Evolutionary conservation across 2,113 vertebrate genomes (phyloP).

Genomic region (Oryzias celebensis): DNA sequence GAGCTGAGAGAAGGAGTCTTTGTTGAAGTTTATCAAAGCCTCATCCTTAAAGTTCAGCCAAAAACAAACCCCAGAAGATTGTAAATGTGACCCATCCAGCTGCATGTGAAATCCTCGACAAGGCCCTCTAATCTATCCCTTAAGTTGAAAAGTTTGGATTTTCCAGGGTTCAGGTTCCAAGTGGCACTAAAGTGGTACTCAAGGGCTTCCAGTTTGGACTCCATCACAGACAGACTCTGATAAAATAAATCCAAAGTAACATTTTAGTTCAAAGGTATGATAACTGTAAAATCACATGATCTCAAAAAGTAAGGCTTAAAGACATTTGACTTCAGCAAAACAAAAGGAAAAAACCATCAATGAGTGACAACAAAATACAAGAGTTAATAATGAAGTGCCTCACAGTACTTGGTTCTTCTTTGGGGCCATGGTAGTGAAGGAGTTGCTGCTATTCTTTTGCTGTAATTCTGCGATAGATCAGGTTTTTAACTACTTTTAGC

Average conservation of each 20-base stretch:
- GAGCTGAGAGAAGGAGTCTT: constrained; percentile 54
- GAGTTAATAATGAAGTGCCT: no score
- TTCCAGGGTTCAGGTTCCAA: constrained; percentile 37
- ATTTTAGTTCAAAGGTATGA: no score
- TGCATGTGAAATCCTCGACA: constrained; percentile 23
- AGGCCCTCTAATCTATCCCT: constrained; percentile 56
- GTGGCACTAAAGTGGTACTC: constrained; percentile 59
- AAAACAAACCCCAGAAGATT: constrained; percentile 63
- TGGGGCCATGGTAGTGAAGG: no score
- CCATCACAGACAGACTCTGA: constrained; percentile 1
- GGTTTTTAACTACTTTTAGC: no score
- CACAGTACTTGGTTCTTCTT: no score
- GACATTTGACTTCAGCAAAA: no score
- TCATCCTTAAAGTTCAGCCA: background rate
- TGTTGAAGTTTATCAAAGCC: constrained; percentile 38
- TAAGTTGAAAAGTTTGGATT: constrained; percentile 16
- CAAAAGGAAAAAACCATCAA: no score
- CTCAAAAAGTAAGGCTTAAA: no score
- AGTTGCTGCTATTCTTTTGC: no score
- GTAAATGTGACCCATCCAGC: constrained; percentile 66
- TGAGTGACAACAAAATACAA: no score
- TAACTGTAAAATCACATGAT: no score
- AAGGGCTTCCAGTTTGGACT: constrained; percentile 41
- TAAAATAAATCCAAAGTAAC: background rate
- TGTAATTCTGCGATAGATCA: no score